Percentiles rank a stretch among this genome's conserved stretches.
Evolutionary conservation across 2,797 vertebrate species (phyloP).

Genomic region (Staurois parvus): DNA sequence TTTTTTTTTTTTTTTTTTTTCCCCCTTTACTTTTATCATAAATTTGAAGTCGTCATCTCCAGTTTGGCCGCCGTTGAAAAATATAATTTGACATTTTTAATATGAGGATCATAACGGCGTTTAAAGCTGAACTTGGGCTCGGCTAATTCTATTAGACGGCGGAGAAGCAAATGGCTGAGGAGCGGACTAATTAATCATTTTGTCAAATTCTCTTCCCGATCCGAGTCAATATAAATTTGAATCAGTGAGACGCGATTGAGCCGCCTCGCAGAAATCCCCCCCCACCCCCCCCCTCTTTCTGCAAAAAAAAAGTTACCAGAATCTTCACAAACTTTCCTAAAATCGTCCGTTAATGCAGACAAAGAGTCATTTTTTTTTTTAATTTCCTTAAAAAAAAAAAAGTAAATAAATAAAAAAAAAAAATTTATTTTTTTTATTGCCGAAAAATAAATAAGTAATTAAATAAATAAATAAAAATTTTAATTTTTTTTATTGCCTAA

Average conservation of each 20-base stretch:
- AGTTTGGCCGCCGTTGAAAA: slow-evolving; percentile 71
- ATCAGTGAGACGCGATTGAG: slow-evolving; percentile 76
- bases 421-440: not conserved
- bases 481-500: not conserved
- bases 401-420: not conserved
- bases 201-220: slow-evolving; percentile 77
- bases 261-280: slow-evolving; percentile 55
- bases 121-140: slow-evolving; percentile 79
- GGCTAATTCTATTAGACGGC: slow-evolving; percentile 78
- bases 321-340: slow-evolving; percentile 20
- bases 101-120: slow-evolving; percentile 73
- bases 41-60: slow-evolving; percentile 68
- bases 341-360: slow-evolving; percentile 37
- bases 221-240: slow-evolving; percentile 77
- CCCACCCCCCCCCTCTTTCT: not conserved
- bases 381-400: not conserved
- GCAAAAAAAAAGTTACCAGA: not conserved
- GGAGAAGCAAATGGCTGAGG: slow-evolving; percentile 75
- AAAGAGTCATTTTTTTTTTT: slow-evolving; percentile 11
- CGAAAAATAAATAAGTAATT: not conserved
- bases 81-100: slow-evolving; percentile 73
- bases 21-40: slow-evolving; percentile 31
- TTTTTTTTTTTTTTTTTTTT: slow-evolving; percentile 18
- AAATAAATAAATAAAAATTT: no score
- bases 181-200: slow-evolving; percentile 77